A percentile compares a stretch with the other conserved stretches of the same genome.
Conservation (phyloP, 2,888 invertebrate genomes). For the Drosophila nigricruria region DNA sequence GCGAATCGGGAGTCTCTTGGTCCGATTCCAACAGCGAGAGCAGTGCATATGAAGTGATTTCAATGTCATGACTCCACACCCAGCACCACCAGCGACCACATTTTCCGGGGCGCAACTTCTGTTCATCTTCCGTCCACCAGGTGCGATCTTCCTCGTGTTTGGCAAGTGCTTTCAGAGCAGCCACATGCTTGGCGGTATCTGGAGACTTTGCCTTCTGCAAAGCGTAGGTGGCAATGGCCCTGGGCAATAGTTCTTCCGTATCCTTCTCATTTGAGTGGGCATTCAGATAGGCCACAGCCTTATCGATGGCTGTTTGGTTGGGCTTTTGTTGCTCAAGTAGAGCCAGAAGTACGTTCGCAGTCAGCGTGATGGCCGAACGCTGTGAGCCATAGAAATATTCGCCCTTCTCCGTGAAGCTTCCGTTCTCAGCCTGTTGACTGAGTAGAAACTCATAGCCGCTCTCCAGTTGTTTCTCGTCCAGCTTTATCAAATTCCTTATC, state of each 20-base stretch:
- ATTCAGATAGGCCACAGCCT: constrained; percentile 91
- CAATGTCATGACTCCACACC: constrained; percentile 79
- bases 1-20: constrained; percentile 68
- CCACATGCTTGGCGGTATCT: constrained; percentile 86
- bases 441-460: constrained; percentile 90
- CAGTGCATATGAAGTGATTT: constrained; percentile 78
- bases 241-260: constrained; percentile 89
- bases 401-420: constrained; percentile 92
- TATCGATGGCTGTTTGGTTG: constrained; percentile 88
- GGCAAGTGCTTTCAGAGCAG: constrained; percentile 86
- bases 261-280: constrained; percentile 87
- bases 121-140: constrained; percentile 91
- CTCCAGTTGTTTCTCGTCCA: constrained; percentile 89
- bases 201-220: constrained; percentile 91
- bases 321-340: constrained; percentile 88
- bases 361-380: constrained; percentile 89
- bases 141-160: constrained; percentile 88
- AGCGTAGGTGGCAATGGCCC: constrained; percentile 92
- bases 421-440: constrained; percentile 89
- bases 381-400: constrained; percentile 90
- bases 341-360: constrained; percentile 91
- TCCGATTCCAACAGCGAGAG: constrained; percentile 79
- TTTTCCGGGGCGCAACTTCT: constrained; percentile 76
- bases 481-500: constrained; percentile 88
- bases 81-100: constrained; percentile 85